phyloP scores from a whole-genome alignment of 2,888 invertebrate genomes.

The Plagodis dolabraria region DNA sequence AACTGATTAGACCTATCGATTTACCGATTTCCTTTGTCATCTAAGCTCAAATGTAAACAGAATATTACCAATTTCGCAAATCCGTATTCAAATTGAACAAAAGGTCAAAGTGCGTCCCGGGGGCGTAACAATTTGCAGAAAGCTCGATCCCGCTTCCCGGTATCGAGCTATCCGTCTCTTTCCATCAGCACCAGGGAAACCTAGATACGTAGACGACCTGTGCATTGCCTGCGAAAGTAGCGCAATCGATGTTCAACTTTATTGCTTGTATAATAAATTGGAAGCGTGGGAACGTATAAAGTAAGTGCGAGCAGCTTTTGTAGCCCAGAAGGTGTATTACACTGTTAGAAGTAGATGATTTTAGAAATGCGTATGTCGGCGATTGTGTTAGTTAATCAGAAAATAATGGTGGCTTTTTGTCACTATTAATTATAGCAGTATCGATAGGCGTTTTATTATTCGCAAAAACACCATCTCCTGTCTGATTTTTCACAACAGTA shows the following conservation, averaged over 20 bases:
- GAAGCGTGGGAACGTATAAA: constrained; percentile 11
- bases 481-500: too few species aligned
- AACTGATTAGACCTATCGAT: constrained; percentile 1
- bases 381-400: too few species aligned
- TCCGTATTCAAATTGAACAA: constrained; percentile 43
- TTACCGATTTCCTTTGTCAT: constrained; percentile 16
- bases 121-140: constrained; percentile 53
- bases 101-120: constrained; percentile 58
- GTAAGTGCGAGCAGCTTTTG: constrained; percentile 8
- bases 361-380: not conserved
- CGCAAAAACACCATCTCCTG: too few species aligned
- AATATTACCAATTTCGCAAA: constrained; percentile 31
- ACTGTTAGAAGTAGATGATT: not conserved
- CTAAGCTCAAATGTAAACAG: constrained; percentile 10
- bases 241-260: constrained; percentile 56
- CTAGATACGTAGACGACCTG: constrained; percentile 57
- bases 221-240: constrained; percentile 38
- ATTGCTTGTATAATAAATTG: constrained; percentile 44
- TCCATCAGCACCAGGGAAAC: constrained; percentile 68
- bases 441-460: too few species aligned
- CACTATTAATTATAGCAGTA: too few species aligned
- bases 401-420: too few species aligned
- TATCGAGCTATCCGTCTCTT: constrained; percentile 64
- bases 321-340: not conserved
- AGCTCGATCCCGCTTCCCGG: constrained; percentile 39